Evolutionary conservation across 2,113 vertebrate genomes (phyloP).

Genomic region (Suncus etruscus): DNA sequence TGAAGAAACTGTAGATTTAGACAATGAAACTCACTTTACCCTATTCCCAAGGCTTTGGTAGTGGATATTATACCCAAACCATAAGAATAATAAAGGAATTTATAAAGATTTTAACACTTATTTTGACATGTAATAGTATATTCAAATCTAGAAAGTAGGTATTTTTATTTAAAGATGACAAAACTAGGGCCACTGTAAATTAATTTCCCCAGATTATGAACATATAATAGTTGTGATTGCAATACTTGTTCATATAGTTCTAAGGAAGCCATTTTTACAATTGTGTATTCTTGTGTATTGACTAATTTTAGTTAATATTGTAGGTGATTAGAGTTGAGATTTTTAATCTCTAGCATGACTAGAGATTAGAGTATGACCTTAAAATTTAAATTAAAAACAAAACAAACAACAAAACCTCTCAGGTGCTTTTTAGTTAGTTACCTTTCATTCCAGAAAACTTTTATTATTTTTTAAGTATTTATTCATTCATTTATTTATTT

Average conservation of each 20-base stretch:
- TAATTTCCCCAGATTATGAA: neutral
- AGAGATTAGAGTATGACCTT: neutral
- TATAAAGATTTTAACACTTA: neutral
- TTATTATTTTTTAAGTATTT: no score
- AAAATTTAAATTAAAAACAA: neutral
- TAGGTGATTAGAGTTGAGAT: no score
- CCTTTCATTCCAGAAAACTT: neutral
- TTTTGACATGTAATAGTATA: neutral
- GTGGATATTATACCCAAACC: accelerated
- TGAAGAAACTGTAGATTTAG: neutral
- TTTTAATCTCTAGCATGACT: neutral
- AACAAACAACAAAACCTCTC: neutral
- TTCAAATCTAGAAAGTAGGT: neutral
- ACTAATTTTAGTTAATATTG: neutral
- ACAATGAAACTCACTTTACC: no score
- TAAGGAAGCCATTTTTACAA: neutral
- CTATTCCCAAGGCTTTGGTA: no score
- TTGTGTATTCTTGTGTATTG: neutral
- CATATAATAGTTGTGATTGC: neutral
- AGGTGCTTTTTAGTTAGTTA: neutral
- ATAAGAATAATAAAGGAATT: constrained; percentile 12
- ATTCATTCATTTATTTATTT: no score
- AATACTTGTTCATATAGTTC: neutral
- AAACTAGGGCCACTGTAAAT: neutral
- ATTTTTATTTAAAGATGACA: constrained; percentile 23